phyloP scores from a whole-genome alignment of 2,797 vertebrate species.

The Neosilurus mollespiculum region DNA sequence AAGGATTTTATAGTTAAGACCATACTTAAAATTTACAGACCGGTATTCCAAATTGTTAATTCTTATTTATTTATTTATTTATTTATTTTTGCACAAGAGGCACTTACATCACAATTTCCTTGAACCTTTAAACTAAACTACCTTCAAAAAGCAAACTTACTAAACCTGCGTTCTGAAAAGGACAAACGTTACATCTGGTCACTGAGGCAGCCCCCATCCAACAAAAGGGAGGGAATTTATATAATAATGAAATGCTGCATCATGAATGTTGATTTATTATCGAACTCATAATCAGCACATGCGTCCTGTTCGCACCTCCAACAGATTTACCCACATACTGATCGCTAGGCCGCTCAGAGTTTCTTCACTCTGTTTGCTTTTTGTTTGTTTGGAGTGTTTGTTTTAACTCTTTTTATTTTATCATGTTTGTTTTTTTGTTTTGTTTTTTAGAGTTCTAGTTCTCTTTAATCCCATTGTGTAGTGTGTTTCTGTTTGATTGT shows the following conservation, averaged over 20 bases:
- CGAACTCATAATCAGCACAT: not conserved
- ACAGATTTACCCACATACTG: no score
- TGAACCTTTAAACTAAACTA: not conserved
- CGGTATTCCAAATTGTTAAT: no score
- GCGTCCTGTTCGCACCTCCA: not conserved
- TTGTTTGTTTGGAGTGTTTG: not conserved
- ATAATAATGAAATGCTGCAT: not conserved
- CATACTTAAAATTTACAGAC: no score
- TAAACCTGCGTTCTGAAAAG: not conserved
- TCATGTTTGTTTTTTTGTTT: constrained; percentile 24
- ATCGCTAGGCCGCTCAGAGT: not conserved
- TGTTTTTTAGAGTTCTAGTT: not conserved
- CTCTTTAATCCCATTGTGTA: constrained; percentile 23
- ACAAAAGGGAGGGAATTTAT: not conserved
- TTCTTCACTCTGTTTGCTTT: not conserved
- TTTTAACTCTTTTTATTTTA: constrained; percentile 31
- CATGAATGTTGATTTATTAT: not conserved
- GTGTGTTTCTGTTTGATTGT: constrained; percentile 40
- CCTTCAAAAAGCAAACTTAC: not conserved
- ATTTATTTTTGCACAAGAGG: not conserved
- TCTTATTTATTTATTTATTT: no score
- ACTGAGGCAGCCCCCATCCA: no score
- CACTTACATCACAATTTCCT: no score
- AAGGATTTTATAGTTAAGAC: no score
- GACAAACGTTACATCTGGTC: not conserved